Base-by-base conservation (phyloP, 2,797 vertebrate genomes). In the Heterohyrax brucei region DNA sequence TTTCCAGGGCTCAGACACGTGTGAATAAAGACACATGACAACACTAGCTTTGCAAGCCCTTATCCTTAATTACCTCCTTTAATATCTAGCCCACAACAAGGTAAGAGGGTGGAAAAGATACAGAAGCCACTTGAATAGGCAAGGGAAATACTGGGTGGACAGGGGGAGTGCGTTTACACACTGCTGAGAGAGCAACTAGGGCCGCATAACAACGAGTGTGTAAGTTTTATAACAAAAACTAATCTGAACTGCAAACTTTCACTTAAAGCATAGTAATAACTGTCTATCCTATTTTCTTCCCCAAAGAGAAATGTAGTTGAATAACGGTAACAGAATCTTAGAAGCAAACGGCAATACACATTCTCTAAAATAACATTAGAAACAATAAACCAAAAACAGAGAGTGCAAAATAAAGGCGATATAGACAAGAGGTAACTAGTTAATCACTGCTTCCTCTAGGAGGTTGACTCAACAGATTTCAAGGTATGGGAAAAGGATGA, bases 321-420 rank as follows among this genome's bases (percentile, higher is more conserved):
- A 97, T 91, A 73, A 82, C 13, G 53, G 0, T 19, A 92, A 24
- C 24, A 24, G 39, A 77, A 73, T 64, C 72, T 92, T 77, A 84
- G 39, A 4, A 91, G 39, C 22, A 85, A 85, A 48, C 28, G 10
- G 53, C 28, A 28, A 78, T 24, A 21, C 3, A 84, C 46, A 53
- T 6, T 61, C 28, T 91, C 70, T 89, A 75, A 88, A 70, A 86
- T 62, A 92, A 92, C 13, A 14, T 33, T 50, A 68, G 44, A 64
- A n/a, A 26, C 39, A 33, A 26, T 48, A 82, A 61, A 61, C 21
- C 22, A 3, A 61, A 61, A 21, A 61, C 21, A 61, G 21, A 86
- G 90, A 18, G 30, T n/a, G 24, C 70, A 85, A 94, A 93, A n/a
- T 56, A 59, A 91, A 79, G n/a, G 22, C 56, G 59, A 18, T 50